These are phyloP conservation scores for Semnornis frantzii DNA, from an alignment of 2,113 vertebrate species.

Conservation along the genomic window DNA sequence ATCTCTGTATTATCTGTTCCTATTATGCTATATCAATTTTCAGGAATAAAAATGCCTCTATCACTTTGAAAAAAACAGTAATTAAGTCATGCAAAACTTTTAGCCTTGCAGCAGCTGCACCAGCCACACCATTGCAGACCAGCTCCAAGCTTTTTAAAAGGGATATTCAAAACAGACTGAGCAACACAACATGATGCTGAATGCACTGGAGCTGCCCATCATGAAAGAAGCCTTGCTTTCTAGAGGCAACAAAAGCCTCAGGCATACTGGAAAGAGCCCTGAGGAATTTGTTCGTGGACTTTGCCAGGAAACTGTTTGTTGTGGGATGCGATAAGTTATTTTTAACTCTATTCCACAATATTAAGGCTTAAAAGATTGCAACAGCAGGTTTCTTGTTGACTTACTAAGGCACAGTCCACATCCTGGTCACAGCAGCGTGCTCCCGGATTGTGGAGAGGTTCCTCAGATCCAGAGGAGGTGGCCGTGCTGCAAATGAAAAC, in stretches of 20 bases:
- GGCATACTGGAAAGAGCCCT: not conserved
- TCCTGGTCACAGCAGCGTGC: slow-evolving; percentile 82
- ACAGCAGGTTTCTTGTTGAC: slow-evolving; percentile 30
- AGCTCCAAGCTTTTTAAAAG: not conserved
- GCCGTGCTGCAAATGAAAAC: slow-evolving; percentile 79
- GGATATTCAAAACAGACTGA: not conserved
- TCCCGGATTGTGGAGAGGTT: slow-evolving; percentile 92
- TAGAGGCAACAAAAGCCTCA: not conserved
- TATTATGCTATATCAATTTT: not conserved
- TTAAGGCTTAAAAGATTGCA: not conserved
- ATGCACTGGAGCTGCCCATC: not conserved
- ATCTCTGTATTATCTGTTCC: not conserved
- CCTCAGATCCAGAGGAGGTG: slow-evolving; percentile 91
- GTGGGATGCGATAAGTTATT: not conserved
- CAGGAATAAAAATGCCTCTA: not conserved
- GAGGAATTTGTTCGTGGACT: slow-evolving; percentile 8
- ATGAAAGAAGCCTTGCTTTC: not conserved
- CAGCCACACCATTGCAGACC: not conserved
- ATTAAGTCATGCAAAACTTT: not conserved
- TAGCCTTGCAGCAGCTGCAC: not conserved
- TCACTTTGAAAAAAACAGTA: not conserved
- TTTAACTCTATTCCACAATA: not conserved
- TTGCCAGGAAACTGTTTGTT: not conserved
- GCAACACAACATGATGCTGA: not conserved
- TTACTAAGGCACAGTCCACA: slow-evolving; percentile 90